Evolutionary conservation across 2,797 vertebrate species (phyloP).

Genomic region (Pipistrellus pygmaeus): DNA sequence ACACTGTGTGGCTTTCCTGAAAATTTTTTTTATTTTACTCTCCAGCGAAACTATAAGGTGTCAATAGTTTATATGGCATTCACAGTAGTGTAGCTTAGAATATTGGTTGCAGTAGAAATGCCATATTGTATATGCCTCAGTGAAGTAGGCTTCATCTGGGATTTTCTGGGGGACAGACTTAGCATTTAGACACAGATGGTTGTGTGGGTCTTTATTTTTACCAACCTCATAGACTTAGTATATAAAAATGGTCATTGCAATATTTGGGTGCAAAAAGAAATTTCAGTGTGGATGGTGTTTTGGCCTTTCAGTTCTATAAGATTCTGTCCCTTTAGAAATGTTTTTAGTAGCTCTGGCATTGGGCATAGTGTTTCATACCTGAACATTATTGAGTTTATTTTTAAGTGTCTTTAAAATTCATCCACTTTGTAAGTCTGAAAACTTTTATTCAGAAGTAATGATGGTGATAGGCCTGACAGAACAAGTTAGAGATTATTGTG

Average conservation of each 20-base stretch:
- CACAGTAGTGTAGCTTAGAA: constrained; percentile 63
- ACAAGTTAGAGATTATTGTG: constrained; percentile 9
- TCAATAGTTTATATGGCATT: constrained; percentile 82
- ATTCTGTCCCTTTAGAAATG: not conserved
- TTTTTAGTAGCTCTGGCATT: not conserved
- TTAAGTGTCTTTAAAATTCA: constrained; percentile 54
- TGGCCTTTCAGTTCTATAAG: not conserved
- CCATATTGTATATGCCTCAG: constrained; percentile 56
- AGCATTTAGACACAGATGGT: constrained; percentile 3
- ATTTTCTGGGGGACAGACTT: constrained; percentile 31
- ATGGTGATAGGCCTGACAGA: not conserved
- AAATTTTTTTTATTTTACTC: constrained; percentile 77
- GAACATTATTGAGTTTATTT: constrained; percentile 21
- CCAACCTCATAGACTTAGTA: not conserved
- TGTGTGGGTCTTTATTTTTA: constrained; percentile 62
- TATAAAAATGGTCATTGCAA: accelerated
- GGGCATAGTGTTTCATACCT: constrained; percentile 7
- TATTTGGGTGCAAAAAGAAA: not conserved
- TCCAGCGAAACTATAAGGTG: constrained; percentile 81
- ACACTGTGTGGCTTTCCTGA: constrained; percentile 83
- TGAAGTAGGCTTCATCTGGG: not conserved
- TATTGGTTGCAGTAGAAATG: constrained; percentile 62
- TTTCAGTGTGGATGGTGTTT: not conserved
- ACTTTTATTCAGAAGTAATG: constrained; percentile 28
- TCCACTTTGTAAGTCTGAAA: constrained; percentile 48